Percentiles rank a stretch among this genome's conserved stretches.
Conservation (phyloP, 2,888 invertebrate genomes). For the Mythimna albipuncta region DNA sequence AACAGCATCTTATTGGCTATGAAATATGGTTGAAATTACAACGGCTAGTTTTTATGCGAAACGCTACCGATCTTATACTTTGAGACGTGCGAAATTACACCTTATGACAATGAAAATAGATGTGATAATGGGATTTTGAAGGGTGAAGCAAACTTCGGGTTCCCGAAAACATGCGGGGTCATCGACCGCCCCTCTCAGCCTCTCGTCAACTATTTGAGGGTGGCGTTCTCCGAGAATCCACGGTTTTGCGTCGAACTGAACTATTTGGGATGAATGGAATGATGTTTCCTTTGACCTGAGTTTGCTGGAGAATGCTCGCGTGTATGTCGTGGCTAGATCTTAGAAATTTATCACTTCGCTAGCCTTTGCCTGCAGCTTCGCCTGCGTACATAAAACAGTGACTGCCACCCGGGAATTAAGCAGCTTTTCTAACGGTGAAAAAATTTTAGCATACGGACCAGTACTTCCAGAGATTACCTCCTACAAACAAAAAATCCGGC, state of each 20-base stretch:
- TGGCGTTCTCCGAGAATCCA: constrained; percentile 8
- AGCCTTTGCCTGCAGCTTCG: no score
- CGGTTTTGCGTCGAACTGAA: neutral
- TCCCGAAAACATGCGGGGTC: constrained; percentile 61
- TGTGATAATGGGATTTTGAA: constrained; percentile 7
- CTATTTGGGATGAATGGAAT: constrained; percentile 17
- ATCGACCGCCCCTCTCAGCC: constrained; percentile 54
- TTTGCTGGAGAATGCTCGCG: neutral
- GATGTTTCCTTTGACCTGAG: neutral
- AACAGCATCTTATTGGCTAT: constrained; percentile 31
- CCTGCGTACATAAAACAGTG: no score
- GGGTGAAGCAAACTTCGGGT: constrained; percentile 22
- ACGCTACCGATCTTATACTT: constrained; percentile 22
- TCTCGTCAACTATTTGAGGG: constrained; percentile 43
- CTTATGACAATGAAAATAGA: neutral
- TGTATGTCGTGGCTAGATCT: no score
- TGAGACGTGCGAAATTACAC: constrained; percentile 23
- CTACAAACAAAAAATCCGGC: no score
- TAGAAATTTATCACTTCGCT: no score
- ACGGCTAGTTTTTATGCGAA: constrained; percentile 41
- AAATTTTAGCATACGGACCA: no score
- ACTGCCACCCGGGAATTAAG: no score
- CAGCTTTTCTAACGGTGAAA: no score
- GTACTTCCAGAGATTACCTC: no score
- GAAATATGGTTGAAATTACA: constrained; percentile 51